These are phyloP conservation scores for Archips crataeganus DNA, from an alignment of 2,888 invertebrate genomes.

Conservation along the genomic window DNA sequence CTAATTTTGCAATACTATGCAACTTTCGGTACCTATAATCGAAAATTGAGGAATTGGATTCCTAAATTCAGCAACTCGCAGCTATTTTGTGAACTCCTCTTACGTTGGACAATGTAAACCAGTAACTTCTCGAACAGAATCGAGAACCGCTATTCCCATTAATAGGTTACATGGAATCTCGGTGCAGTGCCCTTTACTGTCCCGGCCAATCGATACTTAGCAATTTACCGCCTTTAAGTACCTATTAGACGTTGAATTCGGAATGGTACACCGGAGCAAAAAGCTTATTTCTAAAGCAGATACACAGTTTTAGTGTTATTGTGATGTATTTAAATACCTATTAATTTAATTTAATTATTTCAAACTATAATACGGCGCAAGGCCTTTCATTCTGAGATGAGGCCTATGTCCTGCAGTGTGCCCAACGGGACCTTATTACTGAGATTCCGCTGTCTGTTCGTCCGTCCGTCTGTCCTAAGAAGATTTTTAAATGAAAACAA, in stretches of 20 bases:
- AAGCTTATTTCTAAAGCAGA: neutral
- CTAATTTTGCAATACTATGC: neutral
- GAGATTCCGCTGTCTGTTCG: too few relatives aligned
- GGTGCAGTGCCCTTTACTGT: constrained; percentile 66
- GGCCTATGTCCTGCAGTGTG: too few relatives aligned
- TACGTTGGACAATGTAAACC: constrained; percentile 17
- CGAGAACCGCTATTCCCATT: constrained; percentile 57
- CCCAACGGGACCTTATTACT: too few relatives aligned
- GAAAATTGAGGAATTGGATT: neutral
- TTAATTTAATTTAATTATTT: too few relatives aligned
- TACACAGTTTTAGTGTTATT: neutral
- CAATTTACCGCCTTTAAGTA: constrained; percentile 65
- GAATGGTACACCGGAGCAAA: constrained; percentile 32
- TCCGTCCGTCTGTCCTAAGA: too few relatives aligned
- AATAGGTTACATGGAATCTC: constrained; percentile 67
- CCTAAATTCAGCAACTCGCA: neutral
- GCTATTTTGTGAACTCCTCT: constrained; percentile 25
- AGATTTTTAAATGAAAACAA: too few relatives aligned
- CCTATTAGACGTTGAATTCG: constrained; percentile 54
- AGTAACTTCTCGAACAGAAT: constrained; percentile 42
- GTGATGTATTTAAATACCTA: neutral
- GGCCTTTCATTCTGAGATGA: too few relatives aligned
- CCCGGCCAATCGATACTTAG: constrained; percentile 71
- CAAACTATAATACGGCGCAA: too few relatives aligned
- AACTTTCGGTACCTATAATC: neutral